Evolutionary conservation across 1,140 invertebrate genomes (phyloP), one percentile per base, ranked within the genome.

Genomic region (Drosophila kohkoa): DNA sequence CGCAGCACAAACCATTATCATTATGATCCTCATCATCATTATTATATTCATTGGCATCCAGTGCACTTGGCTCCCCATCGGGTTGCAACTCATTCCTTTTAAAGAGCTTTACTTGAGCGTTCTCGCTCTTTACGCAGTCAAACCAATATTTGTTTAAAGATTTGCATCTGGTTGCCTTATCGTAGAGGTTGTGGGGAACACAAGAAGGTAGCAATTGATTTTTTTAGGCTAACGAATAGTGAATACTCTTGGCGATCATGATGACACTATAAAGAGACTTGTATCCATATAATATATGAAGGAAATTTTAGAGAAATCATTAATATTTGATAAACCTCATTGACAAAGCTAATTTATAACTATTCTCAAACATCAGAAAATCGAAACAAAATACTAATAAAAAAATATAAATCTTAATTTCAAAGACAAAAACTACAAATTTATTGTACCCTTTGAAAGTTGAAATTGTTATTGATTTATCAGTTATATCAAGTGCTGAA

Each of bases 81-180:
- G 2, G 20, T 28, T 58, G 32, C 5, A 20, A 25, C 32, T 20
- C 8, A 10, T 25, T 41, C 32, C 32, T 25, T 30, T 15, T 16
- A 5, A 11, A 7, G 13, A 10, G 35, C 49, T 54, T 11, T 7
- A 5, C 16, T 49, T 6, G 32, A 28, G 49, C 67, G 59, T 58
- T 35, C n/a, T 25, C 59, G 28, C 48, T 28, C 54, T 66, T 67
- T n/a, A 45, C 38, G 60, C 38, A 91, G 76, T 91, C 89, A 86
- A 60, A 32, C 10, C 74, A 91, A 91, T 91, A 91, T 91, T 91
- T 91, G 81, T 63, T 63, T 20, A 59, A 59, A 82, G 87, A 90
- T 90, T 90, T 72, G 51, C 77, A 90, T 90, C 87, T 90, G 81
- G 49, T 65, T 71, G 67, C 73, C 58, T 83, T 88, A 87, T 86